Percentiles rank a stretch among this genome's conserved stretches.
Conservation (phyloP, 2,797 vertebrate species). For the Menidia menidia region DNA sequence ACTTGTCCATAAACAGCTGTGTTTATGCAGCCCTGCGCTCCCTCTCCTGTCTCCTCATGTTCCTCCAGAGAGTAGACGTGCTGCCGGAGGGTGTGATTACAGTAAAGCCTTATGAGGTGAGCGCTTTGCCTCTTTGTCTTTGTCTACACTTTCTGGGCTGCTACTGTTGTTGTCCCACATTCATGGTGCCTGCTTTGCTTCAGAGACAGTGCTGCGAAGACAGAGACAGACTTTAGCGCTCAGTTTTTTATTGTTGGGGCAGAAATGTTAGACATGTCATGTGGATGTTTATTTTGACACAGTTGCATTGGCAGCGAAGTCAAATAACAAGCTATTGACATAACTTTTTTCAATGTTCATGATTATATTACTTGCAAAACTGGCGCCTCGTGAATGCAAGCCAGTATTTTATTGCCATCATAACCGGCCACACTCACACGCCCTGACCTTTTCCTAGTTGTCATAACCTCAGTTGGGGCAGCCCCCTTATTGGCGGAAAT, state of each 20-base stretch:
- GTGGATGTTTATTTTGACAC: conserved; percentile 2
- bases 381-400: conserved; percentile 15
- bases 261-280: conserved; percentile 11
- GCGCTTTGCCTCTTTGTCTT: conserved; percentile 48
- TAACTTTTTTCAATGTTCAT: conserved; percentile 4
- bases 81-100: conserved; percentile 59
- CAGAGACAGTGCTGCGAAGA: conserved; percentile 47
- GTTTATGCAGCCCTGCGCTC: conserved; percentile 17
- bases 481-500: conserved; percentile 57
- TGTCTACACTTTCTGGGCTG: conserved; percentile 53
- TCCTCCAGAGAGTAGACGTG: conserved; percentile 31
- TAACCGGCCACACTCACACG: conserved; percentile 34
- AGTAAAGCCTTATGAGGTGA: conserved; percentile 62
- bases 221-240: conserved; percentile 29
- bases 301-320: neutral
- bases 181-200: conserved; percentile 56
- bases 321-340: conserved; percentile 30
- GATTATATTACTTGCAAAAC: conserved; percentile 32
- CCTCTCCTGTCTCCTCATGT: conserved; percentile 4
- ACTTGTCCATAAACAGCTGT: conserved; percentile 40
- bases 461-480: conserved; percentile 31
- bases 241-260: conserved; percentile 15
- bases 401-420: conserved; percentile 44
- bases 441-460: conserved; percentile 55
- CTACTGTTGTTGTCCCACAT: conserved; percentile 49